These are phyloP conservation scores for Rhagoletis pomonella DNA, from an alignment of 1,140 invertebrate species.

Conservation along the genomic window DNA sequence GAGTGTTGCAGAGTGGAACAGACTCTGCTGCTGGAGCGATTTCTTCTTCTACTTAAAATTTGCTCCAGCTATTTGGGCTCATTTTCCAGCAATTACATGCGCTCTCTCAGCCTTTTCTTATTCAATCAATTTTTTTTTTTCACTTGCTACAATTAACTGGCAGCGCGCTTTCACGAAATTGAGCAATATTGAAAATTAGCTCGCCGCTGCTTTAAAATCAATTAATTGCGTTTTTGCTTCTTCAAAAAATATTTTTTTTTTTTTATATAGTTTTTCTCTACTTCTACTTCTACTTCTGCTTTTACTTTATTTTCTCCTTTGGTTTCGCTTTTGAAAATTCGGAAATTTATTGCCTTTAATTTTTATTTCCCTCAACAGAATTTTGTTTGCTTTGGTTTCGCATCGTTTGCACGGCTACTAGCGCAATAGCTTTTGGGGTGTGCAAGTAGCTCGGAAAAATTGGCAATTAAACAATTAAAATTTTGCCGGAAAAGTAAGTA, in stretches of 20 bases:
- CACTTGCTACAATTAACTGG: neutral
- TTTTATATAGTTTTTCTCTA: too few relatives aligned
- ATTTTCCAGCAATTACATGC: neutral
- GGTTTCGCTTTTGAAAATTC: too few relatives aligned
- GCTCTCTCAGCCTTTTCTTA: neutral
- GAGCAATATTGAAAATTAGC: neutral
- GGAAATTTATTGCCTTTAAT: too few relatives aligned
- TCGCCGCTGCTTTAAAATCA: neutral
- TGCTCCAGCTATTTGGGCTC: neutral
- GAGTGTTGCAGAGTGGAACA: neutral
- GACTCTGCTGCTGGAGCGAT: neutral
- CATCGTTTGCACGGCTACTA: neutral
- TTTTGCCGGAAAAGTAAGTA: neutral
- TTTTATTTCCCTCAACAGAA: too few relatives aligned
- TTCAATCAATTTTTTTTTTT: neutral
- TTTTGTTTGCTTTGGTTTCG: neutral
- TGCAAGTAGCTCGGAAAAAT: neutral
- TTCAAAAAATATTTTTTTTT: too few relatives aligned
- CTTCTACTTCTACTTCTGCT: too few relatives aligned
- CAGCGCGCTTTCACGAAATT: neutral
- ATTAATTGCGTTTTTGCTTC: too few relatives aligned
- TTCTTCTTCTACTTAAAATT: neutral
- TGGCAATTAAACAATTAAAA: neutral
- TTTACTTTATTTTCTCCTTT: too few relatives aligned
- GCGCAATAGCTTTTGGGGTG: constrained; percentile 5